A percentile compares a stretch with the other conserved stretches of the same genome.
These are phyloP conservation scores for Homalodisca vitripennis DNA, from an alignment of 1,140 invertebrate species.

Conservation along the genomic window DNA sequence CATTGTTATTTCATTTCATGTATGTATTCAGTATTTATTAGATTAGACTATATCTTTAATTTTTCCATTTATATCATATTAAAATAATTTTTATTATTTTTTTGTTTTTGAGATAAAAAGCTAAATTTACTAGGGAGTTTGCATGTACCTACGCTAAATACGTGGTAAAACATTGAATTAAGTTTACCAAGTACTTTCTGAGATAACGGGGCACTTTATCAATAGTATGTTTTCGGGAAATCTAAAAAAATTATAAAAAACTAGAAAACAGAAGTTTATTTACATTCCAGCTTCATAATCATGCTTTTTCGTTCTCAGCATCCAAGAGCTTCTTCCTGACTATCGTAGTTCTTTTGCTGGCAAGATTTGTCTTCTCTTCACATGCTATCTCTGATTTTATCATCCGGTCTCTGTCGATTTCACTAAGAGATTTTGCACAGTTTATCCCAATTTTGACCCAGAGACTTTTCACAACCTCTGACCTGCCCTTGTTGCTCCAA, in stretches of 20 bases:
- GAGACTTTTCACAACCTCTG: not conserved
- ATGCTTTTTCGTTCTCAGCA: not conserved
- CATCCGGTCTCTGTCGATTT: not conserved
- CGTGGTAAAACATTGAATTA: not conserved
- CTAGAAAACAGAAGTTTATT: not conserved
- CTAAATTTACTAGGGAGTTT: not conserved
- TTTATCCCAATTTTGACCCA: not conserved
- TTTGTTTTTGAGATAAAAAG: too few species aligned
- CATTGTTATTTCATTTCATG: too few species aligned
- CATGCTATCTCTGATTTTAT: not conserved
- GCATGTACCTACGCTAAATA: not conserved
- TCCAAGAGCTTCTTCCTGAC: not conserved
- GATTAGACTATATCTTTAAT: too few species aligned
- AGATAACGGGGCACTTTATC: not conserved
- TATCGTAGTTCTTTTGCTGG: not conserved
- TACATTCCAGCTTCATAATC: not conserved
- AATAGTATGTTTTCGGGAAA: not conserved
- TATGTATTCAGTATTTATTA: too few species aligned
- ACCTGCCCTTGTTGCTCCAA: slow-evolving; percentile 8
- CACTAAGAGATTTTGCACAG: not conserved
- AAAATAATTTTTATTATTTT: too few species aligned
- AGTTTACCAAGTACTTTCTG: not conserved
- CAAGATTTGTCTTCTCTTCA: not conserved
- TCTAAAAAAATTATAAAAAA: not conserved
- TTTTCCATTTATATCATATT: too few species aligned